Evolutionary conservation across 1,140 invertebrate genomes (phyloP).

Genomic region (Cyrtorhinus lividipennis): DNA sequence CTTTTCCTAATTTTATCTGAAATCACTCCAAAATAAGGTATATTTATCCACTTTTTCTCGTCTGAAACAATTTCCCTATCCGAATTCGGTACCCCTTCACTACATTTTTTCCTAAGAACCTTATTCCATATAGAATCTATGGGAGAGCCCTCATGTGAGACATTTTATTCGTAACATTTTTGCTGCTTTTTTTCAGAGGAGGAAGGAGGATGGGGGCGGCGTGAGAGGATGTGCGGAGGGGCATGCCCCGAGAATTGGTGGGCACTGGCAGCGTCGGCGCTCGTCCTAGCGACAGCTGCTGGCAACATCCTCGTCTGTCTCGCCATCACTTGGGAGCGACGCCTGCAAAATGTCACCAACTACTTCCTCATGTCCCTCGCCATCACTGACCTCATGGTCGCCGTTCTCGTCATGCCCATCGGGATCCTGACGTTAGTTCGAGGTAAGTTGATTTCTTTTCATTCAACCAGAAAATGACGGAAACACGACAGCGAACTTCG

Average conservation of each 20-base stretch:
- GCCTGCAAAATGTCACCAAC: slow-evolving; percentile 89
- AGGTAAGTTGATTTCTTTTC: slow-evolving; percentile 44
- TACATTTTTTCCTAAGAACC: too few relatives aligned
- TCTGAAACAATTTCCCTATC: too few relatives aligned
- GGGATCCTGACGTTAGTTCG: slow-evolving; percentile 62
- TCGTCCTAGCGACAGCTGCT: slow-evolving; percentile 73
- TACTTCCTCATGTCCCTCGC: slow-evolving; percentile 92
- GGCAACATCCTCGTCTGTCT: slow-evolving; percentile 90
- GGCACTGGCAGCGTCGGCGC: slow-evolving; percentile 46
- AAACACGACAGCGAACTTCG: not conserved
- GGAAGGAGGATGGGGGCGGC: not conserved
- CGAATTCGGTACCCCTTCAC: too few relatives aligned
- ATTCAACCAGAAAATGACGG: not conserved
- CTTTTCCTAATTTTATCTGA: too few relatives aligned
- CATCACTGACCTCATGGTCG: slow-evolving; percentile 87
- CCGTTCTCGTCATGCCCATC: slow-evolving; percentile 78
- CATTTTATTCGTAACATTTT: too few relatives aligned
- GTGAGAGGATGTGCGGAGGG: not conserved
- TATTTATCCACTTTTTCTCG: too few relatives aligned
- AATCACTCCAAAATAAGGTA: too few relatives aligned
- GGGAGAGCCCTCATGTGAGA: too few relatives aligned
- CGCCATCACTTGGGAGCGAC: slow-evolving; percentile 73
- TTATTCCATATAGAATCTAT: too few relatives aligned
- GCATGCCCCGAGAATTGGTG: slow-evolving; percentile 39
- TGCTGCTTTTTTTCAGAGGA: slow-evolving; percentile 15